Evolutionary conservation across 2,113 vertebrate genomes (phyloP), one percentile per base, ranked within the genome.

Genomic region (Otolemur garnettii): DNA sequence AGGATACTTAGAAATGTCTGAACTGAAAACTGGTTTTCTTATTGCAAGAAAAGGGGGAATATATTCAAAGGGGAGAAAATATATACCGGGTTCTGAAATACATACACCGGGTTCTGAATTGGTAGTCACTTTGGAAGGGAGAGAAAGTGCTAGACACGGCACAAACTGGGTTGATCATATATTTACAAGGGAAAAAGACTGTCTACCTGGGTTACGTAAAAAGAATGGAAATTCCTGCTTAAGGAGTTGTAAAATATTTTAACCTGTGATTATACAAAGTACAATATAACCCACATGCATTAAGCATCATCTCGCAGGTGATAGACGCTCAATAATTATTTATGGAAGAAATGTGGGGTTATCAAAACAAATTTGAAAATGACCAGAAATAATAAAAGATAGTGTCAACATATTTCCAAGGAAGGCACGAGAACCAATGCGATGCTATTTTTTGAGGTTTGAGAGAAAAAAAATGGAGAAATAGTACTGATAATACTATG

Each of bases 1-100:
- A 96, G 57, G 60, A 77, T 74, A 80, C 55, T 93, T 92, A 94
- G 90, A 88, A 90, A 93, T 81, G 68, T 69, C 60, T 92, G 90
- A 94, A 82, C 17, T 79, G 60, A 81, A 92, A 91, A 50, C 71
- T 90, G 22, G 38, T 50, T 92, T 93, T 59, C 19, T 75, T 87
- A 60, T 74, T 90, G 2, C 0, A 5, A 93, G 13, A 17, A 94
- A 82, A 69, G 1, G 42, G 8, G 11, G 50, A 50, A 68, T 15
- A 3, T 1, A n/a, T 45, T 77, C 60, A 28, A 94, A 86, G 17
- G 30, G 57, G 22, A 45, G 19, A 57, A 60, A 79, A 38, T 38
- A 38, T 38, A 2, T 38, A 38, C 38, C 4, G 38, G 38, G 38
- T 38, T 38, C 38, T 38, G 38, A 38, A 38, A 38, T 38, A 38